Evolutionary conservation across 2,113 vertebrate species (phyloP).

Genomic region (Heterochromis multidens): DNA sequence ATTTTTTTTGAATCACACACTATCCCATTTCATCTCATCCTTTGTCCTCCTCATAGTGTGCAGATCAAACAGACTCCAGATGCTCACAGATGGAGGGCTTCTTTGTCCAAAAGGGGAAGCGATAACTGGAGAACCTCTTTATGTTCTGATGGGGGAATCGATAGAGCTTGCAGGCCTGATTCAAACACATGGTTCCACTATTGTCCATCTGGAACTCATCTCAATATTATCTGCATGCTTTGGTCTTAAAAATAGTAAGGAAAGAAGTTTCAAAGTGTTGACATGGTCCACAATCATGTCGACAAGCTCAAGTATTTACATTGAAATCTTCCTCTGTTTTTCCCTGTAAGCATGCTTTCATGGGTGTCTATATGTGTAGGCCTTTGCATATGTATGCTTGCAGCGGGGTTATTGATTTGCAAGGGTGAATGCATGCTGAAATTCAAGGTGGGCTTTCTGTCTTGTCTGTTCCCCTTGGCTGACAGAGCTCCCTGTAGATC

Average conservation of each 20-base stretch:
- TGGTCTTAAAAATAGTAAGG: constrained; percentile 43
- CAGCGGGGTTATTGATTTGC: constrained; percentile 57
- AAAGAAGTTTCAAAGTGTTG: background rate
- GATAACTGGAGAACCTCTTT: constrained; percentile 33
- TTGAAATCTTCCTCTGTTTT: background rate
- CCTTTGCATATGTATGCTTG: constrained; percentile 18
- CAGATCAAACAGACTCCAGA: constrained; percentile 7
- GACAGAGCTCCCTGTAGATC: constrained; percentile 41
- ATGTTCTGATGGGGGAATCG: constrained; percentile 34
- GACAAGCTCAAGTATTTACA: background rate
- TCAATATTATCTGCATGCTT: constrained; percentile 53
- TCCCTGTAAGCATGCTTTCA: background rate
- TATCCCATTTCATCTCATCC: background rate
- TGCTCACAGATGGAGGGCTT: background rate
- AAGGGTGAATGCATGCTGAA: constrained; percentile 46
- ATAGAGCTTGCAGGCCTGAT: constrained; percentile 35
- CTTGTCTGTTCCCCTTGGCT: constrained; percentile 40
- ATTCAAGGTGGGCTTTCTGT: constrained; percentile 62
- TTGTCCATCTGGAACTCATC: constrained; percentile 63
- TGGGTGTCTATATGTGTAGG: background rate
- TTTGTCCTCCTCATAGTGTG: background rate
- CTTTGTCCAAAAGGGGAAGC: constrained; percentile 14
- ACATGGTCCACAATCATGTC: background rate
- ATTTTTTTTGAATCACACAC: background rate
- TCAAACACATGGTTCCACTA: constrained; percentile 54